These are phyloP conservation scores for Orgyia antiqua DNA, from an alignment of 2,888 invertebrate genomes.

Conservation along the genomic window DNA sequence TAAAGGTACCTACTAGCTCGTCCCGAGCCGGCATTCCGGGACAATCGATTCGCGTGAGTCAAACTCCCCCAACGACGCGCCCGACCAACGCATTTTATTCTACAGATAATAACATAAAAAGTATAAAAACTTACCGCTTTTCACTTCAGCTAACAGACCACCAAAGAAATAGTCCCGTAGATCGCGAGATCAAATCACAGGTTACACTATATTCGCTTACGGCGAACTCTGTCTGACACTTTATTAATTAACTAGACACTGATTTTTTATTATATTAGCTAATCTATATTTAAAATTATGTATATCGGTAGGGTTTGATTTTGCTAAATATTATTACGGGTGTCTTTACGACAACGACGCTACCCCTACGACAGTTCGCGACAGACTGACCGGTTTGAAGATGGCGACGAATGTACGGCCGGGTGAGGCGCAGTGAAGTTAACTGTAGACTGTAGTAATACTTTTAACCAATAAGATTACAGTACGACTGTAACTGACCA, in stretches of 20 bases:
- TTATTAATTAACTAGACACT: conserved; percentile 60
- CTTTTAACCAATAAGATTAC: conserved; percentile 45
- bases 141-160: conserved; percentile 63
- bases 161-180: conserved; percentile 63
- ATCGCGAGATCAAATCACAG: conserved; percentile 64
- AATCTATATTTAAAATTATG: conserved; percentile 31
- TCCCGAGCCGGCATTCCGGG: conserved; percentile 39
- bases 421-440: conserved; percentile 48
- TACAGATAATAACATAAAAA: conserved; percentile 50
- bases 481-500: conserved; percentile 30
- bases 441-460: too few species aligned
- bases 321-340: conserved; percentile 37
- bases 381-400: conserved; percentile 66
- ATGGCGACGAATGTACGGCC: conserved; percentile 51
- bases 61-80: conserved; percentile 48
- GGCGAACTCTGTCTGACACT: conserved; percentile 43
- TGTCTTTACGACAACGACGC: conserved; percentile 35
- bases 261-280: conserved; percentile 31
- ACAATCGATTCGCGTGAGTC: conserved; percentile 66
- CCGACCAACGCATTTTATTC: conserved; percentile 40
- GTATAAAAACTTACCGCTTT: conserved; percentile 70
- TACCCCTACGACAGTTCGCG: conserved; percentile 63
- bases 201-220: conserved; percentile 54
- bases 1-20: conserved; percentile 25
- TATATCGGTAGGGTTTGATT: conserved; percentile 42